These are phyloP conservation scores for Hipposideros larvatus DNA, from an alignment of 2,797 vertebrate genomes.

Conservation along the genomic window DNA sequence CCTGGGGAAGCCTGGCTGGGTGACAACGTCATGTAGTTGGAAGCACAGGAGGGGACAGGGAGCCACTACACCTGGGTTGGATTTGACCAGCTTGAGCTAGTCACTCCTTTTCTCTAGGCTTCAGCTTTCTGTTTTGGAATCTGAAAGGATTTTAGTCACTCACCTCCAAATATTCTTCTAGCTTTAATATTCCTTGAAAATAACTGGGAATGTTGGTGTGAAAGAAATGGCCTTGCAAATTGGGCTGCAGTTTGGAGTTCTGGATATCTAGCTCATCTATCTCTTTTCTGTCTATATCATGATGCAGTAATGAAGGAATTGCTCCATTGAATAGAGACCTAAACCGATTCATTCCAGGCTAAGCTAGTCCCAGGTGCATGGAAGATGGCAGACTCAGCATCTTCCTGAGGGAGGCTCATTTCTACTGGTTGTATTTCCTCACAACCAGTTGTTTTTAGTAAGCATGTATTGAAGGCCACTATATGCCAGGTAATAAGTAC, in stretches of 20 bases:
- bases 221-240: slow-evolving; percentile 29
- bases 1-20: background rate
- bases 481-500: background rate
- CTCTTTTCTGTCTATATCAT: background rate
- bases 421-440: background rate
- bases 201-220: background rate
- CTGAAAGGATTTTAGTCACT: background rate
- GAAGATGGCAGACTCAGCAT: background rate
- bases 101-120: background rate
- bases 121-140: slow-evolving; percentile 44
- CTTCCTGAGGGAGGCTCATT: slow-evolving; percentile 50
- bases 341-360: background rate
- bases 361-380: background rate
- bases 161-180: slow-evolving; percentile 53
- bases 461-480: background rate
- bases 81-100: background rate
- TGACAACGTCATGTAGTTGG: background rate
- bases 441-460: background rate
- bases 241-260: background rate
- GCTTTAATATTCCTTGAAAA: slow-evolving; percentile 53
- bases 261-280: slow-evolving; percentile 25
- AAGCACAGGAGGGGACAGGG: background rate
- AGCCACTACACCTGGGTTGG: background rate
- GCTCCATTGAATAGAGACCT: slow-evolving; percentile 18
- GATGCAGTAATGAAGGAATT: slow-evolving; percentile 25